phyloP scores from a whole-genome alignment of 2,797 vertebrate species.

The Mus caroli region DNA sequence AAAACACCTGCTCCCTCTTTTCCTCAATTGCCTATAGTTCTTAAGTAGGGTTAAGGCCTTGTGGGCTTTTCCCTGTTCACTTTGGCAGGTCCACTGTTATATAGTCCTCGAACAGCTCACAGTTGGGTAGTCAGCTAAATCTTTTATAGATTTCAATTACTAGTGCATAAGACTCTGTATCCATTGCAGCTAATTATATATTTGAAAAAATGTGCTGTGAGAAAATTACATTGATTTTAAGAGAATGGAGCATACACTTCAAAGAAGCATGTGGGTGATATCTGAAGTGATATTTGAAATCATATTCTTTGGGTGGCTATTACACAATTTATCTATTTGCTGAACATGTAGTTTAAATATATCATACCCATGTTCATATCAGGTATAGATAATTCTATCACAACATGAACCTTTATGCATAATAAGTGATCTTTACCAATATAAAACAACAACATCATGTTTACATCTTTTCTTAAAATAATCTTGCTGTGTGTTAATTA shows the following conservation, averaged over 20 bases:
- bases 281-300: not conserved
- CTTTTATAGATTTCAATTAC: conserved; percentile 30
- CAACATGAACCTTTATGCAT: conserved; percentile 32
- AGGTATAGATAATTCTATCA: not conserved
- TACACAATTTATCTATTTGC: not conserved
- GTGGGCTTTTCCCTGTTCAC: not conserved
- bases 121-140: not conserved
- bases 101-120: not conserved
- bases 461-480: conserved; percentile 42
- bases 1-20: not conserved
- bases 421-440: not conserved
- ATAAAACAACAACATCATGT: not conserved
- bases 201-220: not conserved
- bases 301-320: not conserved
- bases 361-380: not conserved
- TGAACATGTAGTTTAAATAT: not conserved
- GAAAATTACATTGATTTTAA: not conserved
- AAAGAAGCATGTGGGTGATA: not conserved
- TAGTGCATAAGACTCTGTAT: not conserved
- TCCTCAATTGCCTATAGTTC: not conserved
- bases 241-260: not conserved
- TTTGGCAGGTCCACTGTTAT: not conserved
- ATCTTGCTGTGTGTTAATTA: not conserved
- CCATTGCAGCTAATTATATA: not conserved
- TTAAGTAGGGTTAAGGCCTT: too few species aligned